Evolutionary conservation across 1,140 invertebrate species (phyloP).

Genomic region (Oppia nitens): DNA sequence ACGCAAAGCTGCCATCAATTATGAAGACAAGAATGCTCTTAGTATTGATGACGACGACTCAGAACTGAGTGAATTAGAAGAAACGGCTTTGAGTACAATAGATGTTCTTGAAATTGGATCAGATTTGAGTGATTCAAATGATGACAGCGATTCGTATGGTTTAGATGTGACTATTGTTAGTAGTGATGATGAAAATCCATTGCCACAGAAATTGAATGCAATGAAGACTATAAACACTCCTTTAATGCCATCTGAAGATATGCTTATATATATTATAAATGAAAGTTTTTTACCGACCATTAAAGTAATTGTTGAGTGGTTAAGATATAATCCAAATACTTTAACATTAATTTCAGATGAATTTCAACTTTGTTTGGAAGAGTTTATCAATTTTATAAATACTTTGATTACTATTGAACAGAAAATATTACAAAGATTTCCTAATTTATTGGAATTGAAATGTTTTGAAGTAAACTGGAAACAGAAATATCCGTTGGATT

Average conservation of each 20-base stretch:
- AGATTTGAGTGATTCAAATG: conserved; percentile 2
- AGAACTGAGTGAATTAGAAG: conserved; percentile 10
- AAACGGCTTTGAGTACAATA: conserved; percentile 15
- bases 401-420: neutral
- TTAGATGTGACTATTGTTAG: neutral
- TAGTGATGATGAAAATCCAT: neutral
- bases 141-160: conserved; percentile 8
- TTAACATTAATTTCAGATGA: conserved; percentile 5
- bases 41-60: conserved; percentile 8
- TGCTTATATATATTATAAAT: conserved; percentile 1
- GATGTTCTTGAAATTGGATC: conserved; percentile 15
- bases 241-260: neutral
- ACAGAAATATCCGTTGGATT: neutral
- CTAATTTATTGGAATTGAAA: neutral
- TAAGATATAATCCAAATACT: conserved; percentile 5
- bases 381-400: neutral
- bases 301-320: conserved; percentile 11
- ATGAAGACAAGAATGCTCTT: neutral
- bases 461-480: neutral
- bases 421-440: neutral
- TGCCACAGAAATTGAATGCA: neutral
- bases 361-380: conserved; percentile 7
- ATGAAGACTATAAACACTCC: neutral
- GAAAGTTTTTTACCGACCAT: conserved; percentile 6
- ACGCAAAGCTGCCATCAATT: conserved; percentile 11